Conservation (phyloP, 2,797 vertebrate genomes). For the Sciurus carolinensis region DNA sequence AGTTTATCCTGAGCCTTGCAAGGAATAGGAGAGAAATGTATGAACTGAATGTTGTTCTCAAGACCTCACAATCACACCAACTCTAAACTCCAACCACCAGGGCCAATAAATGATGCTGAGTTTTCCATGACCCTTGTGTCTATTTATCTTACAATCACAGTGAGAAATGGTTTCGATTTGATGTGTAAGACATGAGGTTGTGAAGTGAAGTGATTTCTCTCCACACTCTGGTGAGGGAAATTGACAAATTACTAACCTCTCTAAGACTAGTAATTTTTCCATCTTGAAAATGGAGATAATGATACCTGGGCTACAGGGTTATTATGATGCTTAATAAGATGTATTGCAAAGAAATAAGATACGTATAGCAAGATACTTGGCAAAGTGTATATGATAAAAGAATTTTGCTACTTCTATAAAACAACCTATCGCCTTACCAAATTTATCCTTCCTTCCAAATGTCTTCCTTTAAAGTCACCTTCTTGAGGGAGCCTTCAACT, state of each 20-base stretch:
- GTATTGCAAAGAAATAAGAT: neutral
- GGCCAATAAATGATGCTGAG: neutral
- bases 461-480: neutral
- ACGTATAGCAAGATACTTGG: neutral
- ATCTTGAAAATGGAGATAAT: neutral
- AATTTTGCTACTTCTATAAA: neutral
- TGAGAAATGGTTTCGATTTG: slow-evolving; percentile 6
- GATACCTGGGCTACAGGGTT: neutral
- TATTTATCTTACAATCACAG: neutral
- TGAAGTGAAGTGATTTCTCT: neutral
- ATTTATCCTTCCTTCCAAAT: slow-evolving; percentile 30
- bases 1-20: neutral
- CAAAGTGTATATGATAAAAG: neutral
- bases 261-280: neutral
- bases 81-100: neutral
- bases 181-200: neutral
- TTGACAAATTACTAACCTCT: slow-evolving; percentile 27
- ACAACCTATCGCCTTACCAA: neutral
- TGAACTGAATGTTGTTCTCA: neutral
- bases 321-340: neutral
- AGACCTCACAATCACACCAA: neutral
- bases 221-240: neutral
- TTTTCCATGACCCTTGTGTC: neutral
- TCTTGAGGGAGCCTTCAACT: neutral
- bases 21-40: neutral